Base-by-base conservation (phyloP, 2,113 vertebrate species). In the Lophius piscatorius region DNA sequence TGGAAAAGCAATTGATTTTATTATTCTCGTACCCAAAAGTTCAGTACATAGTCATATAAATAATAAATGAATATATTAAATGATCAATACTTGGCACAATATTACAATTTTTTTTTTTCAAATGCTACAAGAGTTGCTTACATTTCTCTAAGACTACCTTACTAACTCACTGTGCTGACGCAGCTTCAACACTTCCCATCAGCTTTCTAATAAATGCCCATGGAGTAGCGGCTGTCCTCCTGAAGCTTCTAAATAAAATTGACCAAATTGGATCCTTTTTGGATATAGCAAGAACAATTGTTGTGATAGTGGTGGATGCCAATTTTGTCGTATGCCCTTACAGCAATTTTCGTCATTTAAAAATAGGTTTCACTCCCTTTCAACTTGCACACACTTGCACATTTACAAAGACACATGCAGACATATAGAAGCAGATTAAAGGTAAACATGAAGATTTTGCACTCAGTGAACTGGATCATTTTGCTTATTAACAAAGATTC, bases 311-410 rank as follows among this genome's bases (percentile, higher is more conserved):
- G 36, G 63, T 38, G 51, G 74, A 29, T 50, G 66, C 71, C 77
- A 78, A 77, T 81, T 76, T 68, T 66, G 75, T 69, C 73, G 63
- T 78, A 59, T 50, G 71, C 69, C 63, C 63, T 78, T 79, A 78
- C 72, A 82, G 52, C 62, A 74, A 79, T 83, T 85, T 77, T 68
- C 57, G 36, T 74, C 64, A 72, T 81, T 78, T 77, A 75, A 75
- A 85, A 81, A 73, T 75, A 72, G 63, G 22, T 39, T 38, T 57
- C 36, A 6, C 34, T 73, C 29, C 16, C 50, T 38, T 65, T 63
- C 50, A 54, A 63, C 46, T 42, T 34, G 26, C 50, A 58, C 46
- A 48, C 50, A 31, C 52, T 31, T 38, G 28, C 21, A 10, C 20
- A 36, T 24, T 5, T 20, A 28, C 8, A 34, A 2, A 49, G 34